Percentiles rank a stretch among this genome's conserved stretches.
phyloP scores from a whole-genome alignment of 2,797 vertebrate species.

The Chromobotia macracanthus region DNA sequence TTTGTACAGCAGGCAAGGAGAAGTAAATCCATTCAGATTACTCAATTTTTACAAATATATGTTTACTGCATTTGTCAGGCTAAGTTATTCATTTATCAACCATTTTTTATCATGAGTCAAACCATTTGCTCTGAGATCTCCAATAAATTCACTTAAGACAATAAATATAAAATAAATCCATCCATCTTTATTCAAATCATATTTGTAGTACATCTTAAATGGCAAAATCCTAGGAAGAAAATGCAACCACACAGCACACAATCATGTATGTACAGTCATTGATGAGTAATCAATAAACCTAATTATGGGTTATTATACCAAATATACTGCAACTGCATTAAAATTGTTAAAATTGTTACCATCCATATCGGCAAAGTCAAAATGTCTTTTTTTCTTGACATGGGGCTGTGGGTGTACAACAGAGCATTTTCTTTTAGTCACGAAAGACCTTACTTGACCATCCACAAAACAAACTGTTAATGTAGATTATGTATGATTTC shows the following conservation, averaged over 20 bases:
- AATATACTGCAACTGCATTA: too few relatives aligned
- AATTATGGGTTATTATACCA: too few relatives aligned
- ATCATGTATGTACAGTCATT: not conserved
- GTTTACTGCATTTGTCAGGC: too few relatives aligned
- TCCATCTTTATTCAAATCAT: slow-evolving; percentile 88
- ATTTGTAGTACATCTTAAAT: slow-evolving; percentile 94
- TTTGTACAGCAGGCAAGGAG: too few relatives aligned
- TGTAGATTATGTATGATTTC: not conserved
- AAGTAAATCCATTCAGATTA: too few relatives aligned
- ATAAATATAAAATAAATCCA: too few relatives aligned
- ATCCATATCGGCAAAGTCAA: slow-evolving; percentile 88
- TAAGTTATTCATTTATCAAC: too few relatives aligned
- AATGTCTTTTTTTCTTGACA: slow-evolving; percentile 90
- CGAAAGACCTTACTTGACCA: not conserved
- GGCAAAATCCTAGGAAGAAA: slow-evolving; percentile 81
- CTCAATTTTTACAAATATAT: too few relatives aligned
- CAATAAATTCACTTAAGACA: slow-evolving; percentile 90
- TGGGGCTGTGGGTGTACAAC: slow-evolving; percentile 81
- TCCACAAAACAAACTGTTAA: not conserved
- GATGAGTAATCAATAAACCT: not conserved
- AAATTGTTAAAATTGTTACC: too few relatives aligned
- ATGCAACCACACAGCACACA: slow-evolving; percentile 4
- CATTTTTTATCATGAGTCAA: slow-evolving; percentile 62
- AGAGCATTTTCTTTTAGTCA: not conserved
- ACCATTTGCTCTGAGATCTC: slow-evolving; percentile 88